These are phyloP conservation scores for Drosophila nigricruria DNA, from an alignment of 2,888 invertebrate species.

Conservation along the genomic window DNA sequence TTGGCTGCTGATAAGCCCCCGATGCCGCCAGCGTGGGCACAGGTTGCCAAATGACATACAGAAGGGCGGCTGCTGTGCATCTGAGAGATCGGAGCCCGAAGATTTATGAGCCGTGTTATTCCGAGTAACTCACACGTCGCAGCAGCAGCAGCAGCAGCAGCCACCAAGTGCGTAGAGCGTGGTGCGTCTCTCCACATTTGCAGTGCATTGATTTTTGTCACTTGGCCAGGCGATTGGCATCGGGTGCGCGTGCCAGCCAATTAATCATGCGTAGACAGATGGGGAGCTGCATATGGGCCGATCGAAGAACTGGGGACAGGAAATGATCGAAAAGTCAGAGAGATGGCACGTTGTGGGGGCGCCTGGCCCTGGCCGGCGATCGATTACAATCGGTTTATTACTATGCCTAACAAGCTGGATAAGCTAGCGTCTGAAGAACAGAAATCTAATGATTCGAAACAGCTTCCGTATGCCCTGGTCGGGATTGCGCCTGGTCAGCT, in stretches of 20 bases:
- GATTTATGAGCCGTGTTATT: constrained; percentile 57
- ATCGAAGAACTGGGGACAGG: not conserved
- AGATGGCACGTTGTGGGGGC: not conserved
- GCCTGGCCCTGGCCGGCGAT: not conserved
- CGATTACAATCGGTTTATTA: constrained; percentile 8
- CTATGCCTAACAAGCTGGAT: not conserved
- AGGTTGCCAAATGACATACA: constrained; percentile 51
- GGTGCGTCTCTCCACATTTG: constrained; percentile 66
- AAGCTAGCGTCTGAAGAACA: constrained; percentile 19
- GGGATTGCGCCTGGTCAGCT: constrained; percentile 18
- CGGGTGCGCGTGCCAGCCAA: constrained; percentile 66
- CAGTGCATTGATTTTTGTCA: constrained; percentile 78
- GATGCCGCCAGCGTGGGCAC: constrained; percentile 50
- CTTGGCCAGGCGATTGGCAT: constrained; percentile 73
- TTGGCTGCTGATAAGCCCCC: constrained; percentile 58
- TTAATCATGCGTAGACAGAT: constrained; percentile 60
- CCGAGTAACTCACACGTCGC: constrained; percentile 56
- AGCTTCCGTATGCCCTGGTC: constrained; percentile 20
- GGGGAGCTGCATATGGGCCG: constrained; percentile 1
- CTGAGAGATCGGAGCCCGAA: constrained; percentile 32
- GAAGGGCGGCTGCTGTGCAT: constrained; percentile 12
- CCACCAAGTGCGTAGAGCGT: constrained; percentile 37
- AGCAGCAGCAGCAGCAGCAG: constrained; percentile 22
- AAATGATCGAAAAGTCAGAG: not conserved
- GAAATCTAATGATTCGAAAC: constrained; percentile 15